Conservation (phyloP, 2,113 vertebrate species). For the Hipposideros armiger region DNA sequence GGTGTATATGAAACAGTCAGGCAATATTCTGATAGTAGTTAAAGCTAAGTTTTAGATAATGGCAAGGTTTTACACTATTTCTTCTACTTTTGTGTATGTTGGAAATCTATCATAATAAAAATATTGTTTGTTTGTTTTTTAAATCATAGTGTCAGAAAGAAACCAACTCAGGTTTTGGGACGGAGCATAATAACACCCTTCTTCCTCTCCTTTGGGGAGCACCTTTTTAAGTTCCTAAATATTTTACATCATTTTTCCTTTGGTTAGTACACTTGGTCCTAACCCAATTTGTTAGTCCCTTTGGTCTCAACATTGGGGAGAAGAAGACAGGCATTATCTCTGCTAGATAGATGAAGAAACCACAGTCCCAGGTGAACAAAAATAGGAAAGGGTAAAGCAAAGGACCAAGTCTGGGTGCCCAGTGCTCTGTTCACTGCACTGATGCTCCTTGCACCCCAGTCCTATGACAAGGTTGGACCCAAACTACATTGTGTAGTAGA, state of each 20-base stretch:
- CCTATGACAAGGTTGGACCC: background rate
- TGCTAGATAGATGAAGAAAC: background rate
- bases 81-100: background rate
- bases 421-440: background rate
- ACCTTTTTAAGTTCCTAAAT: background rate
- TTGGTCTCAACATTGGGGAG: background rate
- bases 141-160: background rate
- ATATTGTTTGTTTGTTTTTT: background rate
- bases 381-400: background rate
- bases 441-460: background rate
- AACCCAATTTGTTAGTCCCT: background rate
- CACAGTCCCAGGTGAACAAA: background rate
- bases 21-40: background rate
- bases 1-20: background rate
- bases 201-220: background rate
- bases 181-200: background rate
- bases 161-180: background rate
- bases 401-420: background rate
- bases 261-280: background rate
- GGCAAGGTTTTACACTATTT: background rate
- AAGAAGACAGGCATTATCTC: background rate
- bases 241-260: background rate
- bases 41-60: background rate
- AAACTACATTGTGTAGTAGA: background rate
- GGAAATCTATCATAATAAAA: background rate